Evolutionary conservation across 2,888 invertebrate genomes (phyloP).

Genomic region (Conchocele bisecta): DNA sequence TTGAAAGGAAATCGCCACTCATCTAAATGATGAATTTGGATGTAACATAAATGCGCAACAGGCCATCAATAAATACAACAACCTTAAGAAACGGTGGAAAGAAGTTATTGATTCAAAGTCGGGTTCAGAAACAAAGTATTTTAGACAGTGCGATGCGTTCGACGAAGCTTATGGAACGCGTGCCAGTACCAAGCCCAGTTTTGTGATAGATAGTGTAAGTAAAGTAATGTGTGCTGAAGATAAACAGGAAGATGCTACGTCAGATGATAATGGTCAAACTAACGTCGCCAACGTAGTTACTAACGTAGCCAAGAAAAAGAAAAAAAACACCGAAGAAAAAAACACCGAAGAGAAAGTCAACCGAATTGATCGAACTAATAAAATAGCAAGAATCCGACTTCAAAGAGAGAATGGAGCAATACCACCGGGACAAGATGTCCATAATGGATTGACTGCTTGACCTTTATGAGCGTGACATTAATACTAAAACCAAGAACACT

Average conservation of each 20-base stretch:
- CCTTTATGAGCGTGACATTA: not conserved
- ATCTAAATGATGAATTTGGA: no score
- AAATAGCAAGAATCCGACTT: not conserved
- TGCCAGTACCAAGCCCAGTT: conserved; percentile 9
- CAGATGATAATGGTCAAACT: not conserved
- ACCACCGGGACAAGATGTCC: not conserved
- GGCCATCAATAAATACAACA: conserved; percentile 9
- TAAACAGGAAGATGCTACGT: not conserved
- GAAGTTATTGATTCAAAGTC: conserved; percentile 9
- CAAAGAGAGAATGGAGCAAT: not conserved
- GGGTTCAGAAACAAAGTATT: conserved; percentile 11
- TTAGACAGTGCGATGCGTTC: conserved; percentile 12
- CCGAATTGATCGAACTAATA: not conserved
- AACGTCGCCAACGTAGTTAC: not conserved
- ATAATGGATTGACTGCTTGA: not conserved
- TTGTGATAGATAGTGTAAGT: not conserved
- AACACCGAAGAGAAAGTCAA: not conserved
- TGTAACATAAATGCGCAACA: no score
- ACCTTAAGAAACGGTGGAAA: conserved; percentile 18
- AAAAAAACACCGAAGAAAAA: no score
- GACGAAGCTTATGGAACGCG: conserved; percentile 13
- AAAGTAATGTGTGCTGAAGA: not conserved
- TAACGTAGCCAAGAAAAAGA: no score
- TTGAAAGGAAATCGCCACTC: no score
- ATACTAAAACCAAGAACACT: not conserved